Conservation (phyloP, 2,888 invertebrate genomes). For the Unio delphinus region DNA sequence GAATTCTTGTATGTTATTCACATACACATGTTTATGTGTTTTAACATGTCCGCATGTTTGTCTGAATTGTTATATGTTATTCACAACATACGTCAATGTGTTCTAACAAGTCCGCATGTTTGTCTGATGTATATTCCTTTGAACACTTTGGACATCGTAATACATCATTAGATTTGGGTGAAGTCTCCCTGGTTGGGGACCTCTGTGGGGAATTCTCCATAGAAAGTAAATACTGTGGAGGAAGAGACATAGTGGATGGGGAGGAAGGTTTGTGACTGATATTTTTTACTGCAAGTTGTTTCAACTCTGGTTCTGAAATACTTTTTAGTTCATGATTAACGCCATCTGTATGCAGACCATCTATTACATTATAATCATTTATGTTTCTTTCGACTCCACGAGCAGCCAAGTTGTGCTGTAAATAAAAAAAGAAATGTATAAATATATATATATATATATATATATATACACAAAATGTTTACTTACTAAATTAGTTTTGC, state of each 20-base stretch:
- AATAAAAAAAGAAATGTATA: background rate
- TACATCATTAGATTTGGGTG: constrained; percentile 13
- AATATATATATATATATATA: too few relatives aligned
- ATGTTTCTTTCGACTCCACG: constrained; percentile 26
- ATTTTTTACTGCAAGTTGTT: background rate
- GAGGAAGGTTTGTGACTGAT: constrained; percentile 6
- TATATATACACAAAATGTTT: too few relatives aligned
- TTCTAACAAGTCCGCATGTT: constrained; percentile 50
- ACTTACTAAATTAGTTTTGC: too few relatives aligned
- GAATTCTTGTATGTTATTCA: too few relatives aligned
- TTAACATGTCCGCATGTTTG: constrained; percentile 48
- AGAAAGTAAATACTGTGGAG: background rate
- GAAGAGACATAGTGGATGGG: constrained; percentile 2
- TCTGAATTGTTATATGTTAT: constrained; percentile 16
- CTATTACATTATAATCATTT: constrained; percentile 33
- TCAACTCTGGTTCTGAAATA: background rate
- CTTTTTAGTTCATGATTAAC: constrained; percentile 1
- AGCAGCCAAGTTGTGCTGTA: constrained; percentile 22
- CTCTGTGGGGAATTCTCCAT: background rate
- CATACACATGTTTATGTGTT: constrained; percentile 55
- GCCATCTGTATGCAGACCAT: constrained; percentile 20
- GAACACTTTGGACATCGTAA: constrained; percentile 59
- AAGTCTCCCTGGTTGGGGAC: constrained; percentile 3
- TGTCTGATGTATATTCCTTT: constrained; percentile 45
- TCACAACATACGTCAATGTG: constrained; percentile 61